Base-by-base conservation (phyloP, 2,888 invertebrate species). In the Magallana nippona region DNA sequence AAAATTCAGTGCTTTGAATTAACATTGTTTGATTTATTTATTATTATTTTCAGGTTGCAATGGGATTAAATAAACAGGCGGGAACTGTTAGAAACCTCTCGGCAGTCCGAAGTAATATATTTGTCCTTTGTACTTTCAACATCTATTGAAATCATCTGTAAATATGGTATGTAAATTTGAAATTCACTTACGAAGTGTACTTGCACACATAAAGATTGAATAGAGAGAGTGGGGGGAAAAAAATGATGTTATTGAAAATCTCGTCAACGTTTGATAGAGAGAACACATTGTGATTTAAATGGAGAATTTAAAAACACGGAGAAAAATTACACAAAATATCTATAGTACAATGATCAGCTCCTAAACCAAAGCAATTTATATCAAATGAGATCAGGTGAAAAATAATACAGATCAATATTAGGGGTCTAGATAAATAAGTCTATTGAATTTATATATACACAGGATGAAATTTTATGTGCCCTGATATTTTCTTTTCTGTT, bases 341-440 rank as follows among this genome's bases (percentile, higher is more conserved):
- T 44, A 32, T 32, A 71, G 32, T 22, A 71, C 71, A 71, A 71
- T 71, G 71, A 11, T 32, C 13, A 5, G 11, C 27, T 71, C 44
- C 44, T 44, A 44, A 44, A 27, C 32, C 71, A 71, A 27, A 27
- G 71, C 11, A 22, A 27, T n/a, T n/a, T n/a, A n/a, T 32, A 60
- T 60, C 19, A 71, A 71, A 71, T 15, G 15, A 71, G 71, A 71
- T 27, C 71, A 22, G 71, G 27, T 71, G 71, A 71, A 32, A 71
- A 71, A 71, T 71, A 71, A 71, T 71, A 27, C 17, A 71, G 71
- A 71, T 71, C 71, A 71, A 71, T 71, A 71, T 32, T 71, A 32
- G 71, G 71, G 22, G 17, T 60, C 13, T 32, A 22, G 32, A 71
- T 71, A 27, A 71, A 71, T 71, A 63, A 63, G 63, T n/a, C 15